A percentile compares a stretch with the other conserved stretches of the same genome.
phyloP scores from a whole-genome alignment of 2,888 invertebrate genomes.

The Beris morrisii region DNA sequence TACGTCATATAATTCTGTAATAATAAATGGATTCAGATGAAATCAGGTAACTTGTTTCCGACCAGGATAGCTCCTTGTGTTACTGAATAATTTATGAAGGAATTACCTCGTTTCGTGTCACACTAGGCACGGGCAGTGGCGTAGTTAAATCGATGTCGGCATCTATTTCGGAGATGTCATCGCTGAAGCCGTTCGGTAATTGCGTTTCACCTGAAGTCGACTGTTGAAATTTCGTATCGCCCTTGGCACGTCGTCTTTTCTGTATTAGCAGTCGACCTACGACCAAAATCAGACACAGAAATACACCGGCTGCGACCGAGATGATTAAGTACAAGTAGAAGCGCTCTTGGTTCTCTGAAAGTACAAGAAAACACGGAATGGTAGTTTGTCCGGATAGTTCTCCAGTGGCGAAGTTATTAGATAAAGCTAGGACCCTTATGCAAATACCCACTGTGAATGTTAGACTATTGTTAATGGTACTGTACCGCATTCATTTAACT shows the following conservation, averaged over 20 bases:
- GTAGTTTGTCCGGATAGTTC: not conserved
- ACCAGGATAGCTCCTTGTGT: conserved; percentile 41
- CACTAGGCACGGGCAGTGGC: conserved; percentile 60
- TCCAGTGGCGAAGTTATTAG: too few species aligned
- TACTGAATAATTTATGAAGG: conserved; percentile 16
- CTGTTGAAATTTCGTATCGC: conserved; percentile 66
- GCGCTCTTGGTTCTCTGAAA: conserved; percentile 57
- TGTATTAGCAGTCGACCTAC: conserved; percentile 71
- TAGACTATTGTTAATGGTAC: too few species aligned
- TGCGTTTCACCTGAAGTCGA: conserved; percentile 73
- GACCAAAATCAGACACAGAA: conserved; percentile 72
- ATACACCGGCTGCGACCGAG: conserved; percentile 70
- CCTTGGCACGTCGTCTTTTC: conserved; percentile 60
- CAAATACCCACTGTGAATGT: too few species aligned
- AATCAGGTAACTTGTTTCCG: conserved; percentile 28
- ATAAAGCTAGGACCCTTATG: too few species aligned
- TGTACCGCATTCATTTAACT: too few species aligned
- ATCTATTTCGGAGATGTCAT: conserved; percentile 83
- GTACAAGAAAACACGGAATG: conserved; percentile 15
- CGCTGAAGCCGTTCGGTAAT: conserved; percentile 75
- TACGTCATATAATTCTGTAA: conserved; percentile 51
- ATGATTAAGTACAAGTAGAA: conserved; percentile 83
- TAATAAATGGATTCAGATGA: not conserved
- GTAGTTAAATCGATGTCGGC: conserved; percentile 70
- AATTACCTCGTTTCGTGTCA: conserved; percentile 53